Evolutionary conservation across 1,140 invertebrate genomes (phyloP).

Genomic region (Globodera ellingtonae): DNA sequence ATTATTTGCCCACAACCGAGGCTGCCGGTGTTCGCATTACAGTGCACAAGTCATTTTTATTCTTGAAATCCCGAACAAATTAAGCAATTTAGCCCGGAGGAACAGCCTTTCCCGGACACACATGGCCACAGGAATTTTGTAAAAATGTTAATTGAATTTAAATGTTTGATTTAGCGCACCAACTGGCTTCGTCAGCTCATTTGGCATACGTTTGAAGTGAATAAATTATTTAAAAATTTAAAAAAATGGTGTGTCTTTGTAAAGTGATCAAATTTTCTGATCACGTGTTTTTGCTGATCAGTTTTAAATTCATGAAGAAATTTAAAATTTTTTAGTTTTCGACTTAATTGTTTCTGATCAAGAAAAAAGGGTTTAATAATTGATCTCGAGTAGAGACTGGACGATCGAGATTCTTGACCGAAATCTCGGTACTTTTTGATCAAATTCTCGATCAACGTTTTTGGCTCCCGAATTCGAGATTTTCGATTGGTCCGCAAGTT

Average conservation of each 20-base stretch:
- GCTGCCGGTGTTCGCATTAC: constrained; percentile 62
- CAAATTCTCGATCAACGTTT: too few species aligned
- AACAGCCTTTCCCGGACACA: constrained; percentile 63
- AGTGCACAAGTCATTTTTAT: constrained; percentile 40
- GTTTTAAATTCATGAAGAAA: too few species aligned
- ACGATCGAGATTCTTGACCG: too few species aligned
- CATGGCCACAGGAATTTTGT: constrained; percentile 49
- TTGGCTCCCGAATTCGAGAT: too few species aligned
- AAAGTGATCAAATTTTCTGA: too few species aligned
- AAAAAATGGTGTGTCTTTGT: background rate
- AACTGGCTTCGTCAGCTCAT: constrained; percentile 63
- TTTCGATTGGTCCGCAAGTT: too few species aligned
- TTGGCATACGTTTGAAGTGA: constrained; percentile 61
- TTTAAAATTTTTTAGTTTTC: too few species aligned
- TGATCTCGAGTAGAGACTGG: too few species aligned
- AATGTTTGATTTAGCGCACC: constrained; percentile 42
- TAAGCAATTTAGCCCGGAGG: constrained; percentile 30
- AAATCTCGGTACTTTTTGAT: too few species aligned
- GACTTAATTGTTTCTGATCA: too few species aligned
- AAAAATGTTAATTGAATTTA: background rate
- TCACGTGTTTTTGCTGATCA: too few species aligned
- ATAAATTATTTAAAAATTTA: constrained; percentile 7
- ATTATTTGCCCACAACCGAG: constrained; percentile 64
- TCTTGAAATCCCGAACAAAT: constrained; percentile 19
- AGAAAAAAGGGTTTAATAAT: too few species aligned